phyloP scores from a whole-genome alignment of 2,888 invertebrate species.

The Ormia ochracea region DNA sequence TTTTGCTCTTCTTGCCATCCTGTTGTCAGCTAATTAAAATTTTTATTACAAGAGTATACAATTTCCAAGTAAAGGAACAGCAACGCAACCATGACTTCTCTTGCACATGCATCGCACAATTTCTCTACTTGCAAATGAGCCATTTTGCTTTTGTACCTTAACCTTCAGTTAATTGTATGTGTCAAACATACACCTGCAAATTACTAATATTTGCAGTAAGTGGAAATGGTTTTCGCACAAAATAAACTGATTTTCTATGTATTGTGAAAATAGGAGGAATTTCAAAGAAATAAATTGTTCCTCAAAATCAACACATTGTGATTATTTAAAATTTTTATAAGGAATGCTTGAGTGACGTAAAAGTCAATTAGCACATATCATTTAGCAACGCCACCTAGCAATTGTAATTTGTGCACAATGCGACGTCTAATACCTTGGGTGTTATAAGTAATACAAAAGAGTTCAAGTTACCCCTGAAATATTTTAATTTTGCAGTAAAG shows the following conservation, averaged over 20 bases:
- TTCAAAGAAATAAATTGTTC: no score
- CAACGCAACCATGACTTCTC: background rate
- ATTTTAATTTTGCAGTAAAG: no score
- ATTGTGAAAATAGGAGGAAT: no score
- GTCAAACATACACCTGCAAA: background rate
- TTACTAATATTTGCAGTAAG: background rate
- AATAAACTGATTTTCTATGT: background rate
- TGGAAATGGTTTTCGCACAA: background rate
- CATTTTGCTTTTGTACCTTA: constrained; percentile 10
- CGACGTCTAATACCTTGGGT: no score
- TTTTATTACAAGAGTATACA: constrained; percentile 33
- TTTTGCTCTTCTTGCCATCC: constrained; percentile 9
- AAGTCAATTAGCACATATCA: no score
- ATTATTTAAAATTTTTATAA: no score
- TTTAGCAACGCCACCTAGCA: no score
- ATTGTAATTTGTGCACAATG: no score
- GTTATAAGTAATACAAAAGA: no score
- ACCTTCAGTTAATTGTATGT: constrained; percentile 17
- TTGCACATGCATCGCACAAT: background rate
- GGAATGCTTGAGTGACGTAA: background rate
- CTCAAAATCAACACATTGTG: no score
- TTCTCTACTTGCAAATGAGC: background rate
- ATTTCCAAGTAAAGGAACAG: constrained; percentile 28
- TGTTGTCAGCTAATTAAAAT: constrained; percentile 53
- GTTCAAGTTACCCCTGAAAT: no score